phyloP scores from a whole-genome alignment of 2,113 vertebrate species.

The Oophaga pumilio region DNA sequence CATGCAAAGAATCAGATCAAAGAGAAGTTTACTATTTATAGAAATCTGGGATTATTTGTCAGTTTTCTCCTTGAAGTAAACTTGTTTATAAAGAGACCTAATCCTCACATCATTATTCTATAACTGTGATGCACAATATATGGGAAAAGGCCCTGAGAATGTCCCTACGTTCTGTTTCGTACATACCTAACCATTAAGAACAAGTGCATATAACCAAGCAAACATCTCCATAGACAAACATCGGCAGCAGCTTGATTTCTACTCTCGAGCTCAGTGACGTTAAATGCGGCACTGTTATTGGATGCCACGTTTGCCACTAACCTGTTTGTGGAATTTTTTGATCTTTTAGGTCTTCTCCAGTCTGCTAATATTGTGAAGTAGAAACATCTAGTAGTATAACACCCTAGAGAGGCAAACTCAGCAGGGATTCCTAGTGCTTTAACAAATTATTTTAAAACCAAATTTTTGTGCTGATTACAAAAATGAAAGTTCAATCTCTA shows the following conservation, averaged over 20 bases:
- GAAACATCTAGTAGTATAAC: too few species aligned
- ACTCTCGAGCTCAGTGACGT: too few species aligned
- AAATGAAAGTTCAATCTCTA: too few species aligned
- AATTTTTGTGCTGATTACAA: too few species aligned
- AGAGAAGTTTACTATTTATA: not conserved
- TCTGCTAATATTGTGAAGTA: too few species aligned
- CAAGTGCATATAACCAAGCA: not conserved
- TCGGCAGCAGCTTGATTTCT: not conserved
- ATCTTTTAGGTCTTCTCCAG: too few species aligned
- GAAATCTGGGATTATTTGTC: not conserved
- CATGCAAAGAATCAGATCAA: not conserved
- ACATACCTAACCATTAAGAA: not conserved
- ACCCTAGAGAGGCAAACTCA: too few species aligned
- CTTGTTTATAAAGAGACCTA: not conserved
- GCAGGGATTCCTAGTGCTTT: too few species aligned
- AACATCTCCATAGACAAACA: not conserved
- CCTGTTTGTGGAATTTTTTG: too few species aligned
- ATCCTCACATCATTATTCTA: constrained; percentile 1
- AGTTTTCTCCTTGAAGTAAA: not conserved
- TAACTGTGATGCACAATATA: not conserved
- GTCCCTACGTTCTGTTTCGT: not conserved
- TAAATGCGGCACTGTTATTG: too few species aligned
- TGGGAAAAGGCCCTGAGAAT: not conserved
- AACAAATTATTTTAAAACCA: too few species aligned
- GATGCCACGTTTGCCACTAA: too few species aligned